Evolutionary conservation across 2,888 invertebrate genomes (phyloP), one percentile per base, ranked within the genome.

Genomic region (Ellobium chinense): DNA sequence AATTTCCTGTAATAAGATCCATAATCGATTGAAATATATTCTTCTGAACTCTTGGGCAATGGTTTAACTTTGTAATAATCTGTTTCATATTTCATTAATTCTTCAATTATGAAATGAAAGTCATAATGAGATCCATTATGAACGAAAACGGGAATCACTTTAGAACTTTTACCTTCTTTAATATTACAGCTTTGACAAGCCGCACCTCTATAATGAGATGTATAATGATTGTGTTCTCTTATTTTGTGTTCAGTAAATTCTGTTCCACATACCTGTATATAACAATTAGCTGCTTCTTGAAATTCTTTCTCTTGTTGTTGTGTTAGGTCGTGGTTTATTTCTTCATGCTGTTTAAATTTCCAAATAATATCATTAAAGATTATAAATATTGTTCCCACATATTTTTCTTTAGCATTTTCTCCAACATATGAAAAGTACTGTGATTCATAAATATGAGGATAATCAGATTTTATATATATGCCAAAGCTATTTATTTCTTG

Each of bases 111-210:
- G 68, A 83, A 81, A 63, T 75, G 81, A 60, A 81, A 81, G 68
- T 81, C 81, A 77, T 81, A 81, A 24, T 72, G 58, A 46, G 56
- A 65, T n/a, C 81, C 78, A 78, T 83, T 83, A 68, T 81, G 80
- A 76, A 78, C 78, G 18, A 78, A 75, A 18, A 80, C 72, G 24
- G 84, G 82, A 39, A 84, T 72, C 66, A 79, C 31, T 76, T 80
- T 80, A 3, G 70, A 39, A 54, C 5, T 18, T 60, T 74, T 80
- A 62, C 78, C 81, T 83, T 83, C 77, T 80, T 82, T 82, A 56
- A 70, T 75, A 75, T 78, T 82, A 79, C 82, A 82, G 9, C 70
- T 74, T 70, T 79, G 68, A 78, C 82, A 82, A 54, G 77, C 68
- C 5, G 77, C 77, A 27, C 77, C 68, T 77, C 77, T 77, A 21